Base-by-base conservation (phyloP, 2,113 vertebrate species). In the Sphaerodactylus townsendi region DNA sequence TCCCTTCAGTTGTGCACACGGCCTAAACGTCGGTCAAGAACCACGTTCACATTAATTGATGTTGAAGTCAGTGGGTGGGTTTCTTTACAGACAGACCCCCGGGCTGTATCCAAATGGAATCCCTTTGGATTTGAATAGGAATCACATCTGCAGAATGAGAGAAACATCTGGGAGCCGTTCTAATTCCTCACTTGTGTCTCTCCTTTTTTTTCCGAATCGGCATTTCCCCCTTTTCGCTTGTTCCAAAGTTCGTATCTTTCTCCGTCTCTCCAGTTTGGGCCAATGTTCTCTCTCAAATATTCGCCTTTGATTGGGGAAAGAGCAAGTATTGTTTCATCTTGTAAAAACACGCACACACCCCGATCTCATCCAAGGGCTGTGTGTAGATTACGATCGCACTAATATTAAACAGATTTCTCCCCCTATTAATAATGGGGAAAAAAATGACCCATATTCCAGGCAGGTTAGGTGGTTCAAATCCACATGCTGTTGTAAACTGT, bases 361-460 rank as follows among this genome's bases (percentile, higher is more conserved):
- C 81, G 87, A 90, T 91, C 85, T 90, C 87, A 82, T 90, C 59
- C 92, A 89, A 74, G 77, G 87, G 25, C 66, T 81, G 56, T 0
- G 3, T 25, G 59, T 13, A n/a, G 14, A 73, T 92, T 91, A 88
- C 90, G 83, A 88, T 92, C 85, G 86, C 81, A 80, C 41, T 94
- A 94, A 94, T 94, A 87, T 83, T 89, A 86, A 92, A 83, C 91
- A 93, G 91, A 88, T 88, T 90, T 79, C 37, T 48, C 88, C 75
- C 73, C 86, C 77, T 91, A 92, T 81, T 79, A 71, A 81, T 81
- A 37, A 39, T 69, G 59, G 59, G 59, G 48, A 4, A 5, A 10
- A 11, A 21, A 81, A 71, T n/a, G 56, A 48, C 77, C 81, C 0
- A 0, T 86, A 73, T 81, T 81, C 88, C 66, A 2, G 30, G 66